Percentiles rank a stretch among this genome's conserved stretches.
Evolutionary conservation across 2,888 invertebrate species (phyloP).

Genomic region (Toxonevra muliebris): DNA sequence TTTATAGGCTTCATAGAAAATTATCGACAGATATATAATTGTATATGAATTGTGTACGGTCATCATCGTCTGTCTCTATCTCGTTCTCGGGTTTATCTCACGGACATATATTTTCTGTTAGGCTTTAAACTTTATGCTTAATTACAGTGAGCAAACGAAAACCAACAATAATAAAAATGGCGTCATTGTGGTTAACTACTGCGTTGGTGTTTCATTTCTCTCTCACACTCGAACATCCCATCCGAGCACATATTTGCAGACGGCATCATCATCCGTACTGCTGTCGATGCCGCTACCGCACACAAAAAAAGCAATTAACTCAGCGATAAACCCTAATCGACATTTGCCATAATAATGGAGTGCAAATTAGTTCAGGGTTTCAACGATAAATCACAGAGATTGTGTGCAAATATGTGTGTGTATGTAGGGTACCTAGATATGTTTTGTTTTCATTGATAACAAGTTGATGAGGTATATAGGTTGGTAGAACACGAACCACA

Average conservation of each 20-base stretch:
- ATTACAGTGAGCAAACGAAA: not conserved
- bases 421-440: not conserved
- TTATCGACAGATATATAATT: no score
- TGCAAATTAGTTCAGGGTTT: conserved; percentile 39
- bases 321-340: conserved; percentile 39
- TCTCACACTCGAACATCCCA: not conserved
- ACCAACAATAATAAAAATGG: no score
- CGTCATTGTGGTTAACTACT: not conserved
- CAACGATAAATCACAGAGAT: conserved; percentile 34
- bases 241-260: not conserved
- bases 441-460: no score
- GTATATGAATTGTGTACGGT: no score
- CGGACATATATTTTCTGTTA: no score
- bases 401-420: not conserved
- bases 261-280: not conserved
- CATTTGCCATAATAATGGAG: conserved; percentile 38
- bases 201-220: conserved; percentile 6
- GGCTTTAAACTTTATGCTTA: not conserved
- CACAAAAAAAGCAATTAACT: conserved; percentile 39
- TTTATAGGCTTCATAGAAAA: no score
- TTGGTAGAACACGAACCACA: no score
- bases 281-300: no score
- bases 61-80: no score
- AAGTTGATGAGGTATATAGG: no score
- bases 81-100: no score